Percentiles rank a stretch among this genome's conserved stretches.
These are phyloP conservation scores for human (Homo sapiens) DNA, from an alignment of 2,113 vertebrate genomes.

Conservation along the genomic window DNA sequence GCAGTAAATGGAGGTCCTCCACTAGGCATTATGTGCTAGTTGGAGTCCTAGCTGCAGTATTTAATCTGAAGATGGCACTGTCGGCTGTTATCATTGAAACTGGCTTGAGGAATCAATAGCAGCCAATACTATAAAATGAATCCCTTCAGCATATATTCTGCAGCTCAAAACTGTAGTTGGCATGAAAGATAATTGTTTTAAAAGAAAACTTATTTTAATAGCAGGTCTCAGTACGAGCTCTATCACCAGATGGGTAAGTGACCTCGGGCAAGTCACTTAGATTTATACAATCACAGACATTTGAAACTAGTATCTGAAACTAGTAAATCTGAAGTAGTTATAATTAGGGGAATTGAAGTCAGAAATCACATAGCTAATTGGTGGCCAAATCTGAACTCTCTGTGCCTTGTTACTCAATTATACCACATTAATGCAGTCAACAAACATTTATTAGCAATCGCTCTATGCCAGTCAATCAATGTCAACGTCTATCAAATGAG, in stretches of 20 bases:
- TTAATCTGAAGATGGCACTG: background rate
- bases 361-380: conserved; percentile 55
- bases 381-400: conserved; percentile 49
- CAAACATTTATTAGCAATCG: conserved; percentile 27
- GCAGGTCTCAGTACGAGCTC: background rate
- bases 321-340: conserved; percentile 40
- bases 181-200: conserved; percentile 7
- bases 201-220: background rate
- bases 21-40: too few species aligned
- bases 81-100: background rate
- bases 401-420: background rate
- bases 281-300: background rate
- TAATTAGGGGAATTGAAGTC: conserved; percentile 52
- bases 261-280: background rate
- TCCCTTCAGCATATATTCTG: background rate
- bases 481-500: conserved; percentile 39
- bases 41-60: background rate
- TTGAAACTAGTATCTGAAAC: conserved; percentile 22
- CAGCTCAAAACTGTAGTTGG: background rate
- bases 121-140: background rate
- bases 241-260: background rate
- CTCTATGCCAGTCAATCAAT: conserved; percentile 25
- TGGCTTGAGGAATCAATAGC: background rate
- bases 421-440: conserved; percentile 6
- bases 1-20: background rate